phyloP scores from a whole-genome alignment of 2,888 invertebrate genomes.

The Eumacrocentrus americanus region DNA sequence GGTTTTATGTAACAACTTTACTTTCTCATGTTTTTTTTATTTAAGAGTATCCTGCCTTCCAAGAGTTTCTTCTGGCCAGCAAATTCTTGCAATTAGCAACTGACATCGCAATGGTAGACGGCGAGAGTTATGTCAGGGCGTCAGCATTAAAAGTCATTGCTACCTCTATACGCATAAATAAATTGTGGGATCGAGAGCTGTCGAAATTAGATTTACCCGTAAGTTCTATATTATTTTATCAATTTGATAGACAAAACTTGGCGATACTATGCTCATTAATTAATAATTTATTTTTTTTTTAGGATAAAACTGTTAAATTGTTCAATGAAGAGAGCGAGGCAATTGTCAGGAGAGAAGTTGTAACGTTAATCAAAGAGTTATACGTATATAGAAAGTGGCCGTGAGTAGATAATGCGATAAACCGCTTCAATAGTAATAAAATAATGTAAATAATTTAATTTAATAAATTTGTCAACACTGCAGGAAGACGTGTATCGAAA shows the following conservation, averaged over 20 bases:
- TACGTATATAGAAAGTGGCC: conserved; percentile 71
- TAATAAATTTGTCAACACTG: too few species aligned
- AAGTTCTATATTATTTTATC: too few species aligned
- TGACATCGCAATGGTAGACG: conserved; percentile 72
- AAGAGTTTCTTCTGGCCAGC: conserved; percentile 71
- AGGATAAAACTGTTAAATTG: conserved; percentile 65
- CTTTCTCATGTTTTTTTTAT: too few species aligned
- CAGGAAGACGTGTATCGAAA: conserved; percentile 63
- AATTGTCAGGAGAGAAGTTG: conserved; percentile 77
- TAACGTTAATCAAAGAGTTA: conserved; percentile 70
- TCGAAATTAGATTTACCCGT: conserved; percentile 68
- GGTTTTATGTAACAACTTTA: too few species aligned
- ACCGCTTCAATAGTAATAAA: too few species aligned
- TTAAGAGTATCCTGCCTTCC: conserved; percentile 79
- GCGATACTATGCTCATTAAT: too few species aligned
- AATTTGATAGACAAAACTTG: too few species aligned
- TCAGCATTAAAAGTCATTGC: conserved; percentile 76
- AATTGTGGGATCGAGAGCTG: conserved; percentile 71
- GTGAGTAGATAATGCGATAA: too few species aligned
- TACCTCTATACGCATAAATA: conserved; percentile 70
- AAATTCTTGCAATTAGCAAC: conserved; percentile 71
- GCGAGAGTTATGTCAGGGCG: conserved; percentile 77
- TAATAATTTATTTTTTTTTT: too few species aligned
- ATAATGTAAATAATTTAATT: too few species aligned
- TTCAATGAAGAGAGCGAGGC: conserved; percentile 76